Evolutionary conservation across 2,113 vertebrate genomes (phyloP).

Genomic region (Syrrhaptes paradoxus): DNA sequence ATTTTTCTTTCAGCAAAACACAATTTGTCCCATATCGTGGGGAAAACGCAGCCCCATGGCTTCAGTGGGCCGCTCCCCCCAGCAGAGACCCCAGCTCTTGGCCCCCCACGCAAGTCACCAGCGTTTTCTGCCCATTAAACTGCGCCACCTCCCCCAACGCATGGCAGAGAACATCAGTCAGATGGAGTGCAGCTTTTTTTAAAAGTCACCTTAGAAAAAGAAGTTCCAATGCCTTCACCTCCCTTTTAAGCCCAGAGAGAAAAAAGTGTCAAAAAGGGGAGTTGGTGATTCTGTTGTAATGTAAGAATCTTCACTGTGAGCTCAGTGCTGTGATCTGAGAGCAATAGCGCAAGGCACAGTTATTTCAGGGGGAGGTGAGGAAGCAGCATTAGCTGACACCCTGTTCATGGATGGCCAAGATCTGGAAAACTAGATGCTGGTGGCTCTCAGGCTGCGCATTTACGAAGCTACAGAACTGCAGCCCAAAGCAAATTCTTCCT

Average conservation of each 20-base stretch:
- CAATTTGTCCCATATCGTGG: accelerated
- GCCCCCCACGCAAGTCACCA: not conserved
- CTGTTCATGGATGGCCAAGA: not conserved
- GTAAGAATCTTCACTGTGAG: not conserved
- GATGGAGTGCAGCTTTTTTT: accelerated
- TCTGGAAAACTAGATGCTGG: not conserved
- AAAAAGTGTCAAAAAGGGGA: not conserved
- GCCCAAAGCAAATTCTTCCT: not conserved
- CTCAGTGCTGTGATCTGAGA: not conserved
- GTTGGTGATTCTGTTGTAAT: not conserved
- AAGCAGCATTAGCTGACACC: not conserved
- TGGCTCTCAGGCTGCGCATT: not conserved
- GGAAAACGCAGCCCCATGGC: accelerated
- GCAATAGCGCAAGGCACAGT: accelerated
- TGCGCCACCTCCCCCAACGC: not conserved
- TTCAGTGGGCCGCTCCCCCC: not conserved
- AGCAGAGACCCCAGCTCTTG: accelerated
- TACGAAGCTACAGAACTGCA: not conserved
- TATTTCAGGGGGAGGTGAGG: not conserved
- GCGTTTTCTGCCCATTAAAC: not conserved
- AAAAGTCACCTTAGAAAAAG: not conserved
- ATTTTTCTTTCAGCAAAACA: not conserved
- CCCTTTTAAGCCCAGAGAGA: not conserved
- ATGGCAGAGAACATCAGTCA: accelerated
- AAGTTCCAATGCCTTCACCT: not conserved